phyloP scores from a whole-genome alignment of 2,797 vertebrate species.

The Sparidentex hasta region DNA sequence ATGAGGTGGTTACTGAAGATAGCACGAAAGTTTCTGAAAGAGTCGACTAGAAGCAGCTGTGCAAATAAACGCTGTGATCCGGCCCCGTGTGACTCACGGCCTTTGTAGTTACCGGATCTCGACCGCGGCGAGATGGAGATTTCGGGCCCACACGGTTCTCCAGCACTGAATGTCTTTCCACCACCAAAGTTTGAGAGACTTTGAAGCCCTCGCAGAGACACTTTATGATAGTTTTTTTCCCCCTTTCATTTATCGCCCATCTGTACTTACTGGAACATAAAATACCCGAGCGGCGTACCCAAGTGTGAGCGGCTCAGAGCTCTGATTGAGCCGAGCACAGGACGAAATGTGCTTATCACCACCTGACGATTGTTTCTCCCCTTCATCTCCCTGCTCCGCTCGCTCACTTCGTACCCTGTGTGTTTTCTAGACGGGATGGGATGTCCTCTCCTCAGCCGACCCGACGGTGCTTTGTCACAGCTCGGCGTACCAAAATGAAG shows the following conservation, averaged over 20 bases:
- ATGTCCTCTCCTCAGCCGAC: constrained; percentile 33
- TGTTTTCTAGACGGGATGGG: constrained; percentile 26
- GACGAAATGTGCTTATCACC: constrained; percentile 22
- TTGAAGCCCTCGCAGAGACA: not conserved
- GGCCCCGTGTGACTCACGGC: not conserved
- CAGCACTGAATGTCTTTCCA: not conserved
- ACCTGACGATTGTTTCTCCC: constrained; percentile 28
- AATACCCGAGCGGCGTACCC: constrained; percentile 9
- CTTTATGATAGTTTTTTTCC: not conserved
- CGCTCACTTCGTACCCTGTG: constrained; percentile 9
- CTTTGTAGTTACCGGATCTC: not conserved
- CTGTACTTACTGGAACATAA: constrained; percentile 10
- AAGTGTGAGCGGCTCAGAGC: constrained; percentile 25
- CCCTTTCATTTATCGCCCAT: constrained; percentile 6
- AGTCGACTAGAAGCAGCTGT: not conserved
- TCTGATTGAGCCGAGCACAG: constrained; percentile 26
- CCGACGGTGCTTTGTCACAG: constrained; percentile 34
- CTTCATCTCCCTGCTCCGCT: constrained; percentile 28
- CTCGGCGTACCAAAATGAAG: constrained; percentile 33
- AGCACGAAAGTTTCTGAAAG: too few relatives aligned
- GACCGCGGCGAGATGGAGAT: not conserved
- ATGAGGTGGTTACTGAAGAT: too few relatives aligned
- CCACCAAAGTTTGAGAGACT: not conserved
- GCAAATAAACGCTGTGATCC: not conserved
- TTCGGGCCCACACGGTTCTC: not conserved